phyloP scores from a whole-genome alignment of 2,113 vertebrate species.

The Podarcis cretensis region DNA sequence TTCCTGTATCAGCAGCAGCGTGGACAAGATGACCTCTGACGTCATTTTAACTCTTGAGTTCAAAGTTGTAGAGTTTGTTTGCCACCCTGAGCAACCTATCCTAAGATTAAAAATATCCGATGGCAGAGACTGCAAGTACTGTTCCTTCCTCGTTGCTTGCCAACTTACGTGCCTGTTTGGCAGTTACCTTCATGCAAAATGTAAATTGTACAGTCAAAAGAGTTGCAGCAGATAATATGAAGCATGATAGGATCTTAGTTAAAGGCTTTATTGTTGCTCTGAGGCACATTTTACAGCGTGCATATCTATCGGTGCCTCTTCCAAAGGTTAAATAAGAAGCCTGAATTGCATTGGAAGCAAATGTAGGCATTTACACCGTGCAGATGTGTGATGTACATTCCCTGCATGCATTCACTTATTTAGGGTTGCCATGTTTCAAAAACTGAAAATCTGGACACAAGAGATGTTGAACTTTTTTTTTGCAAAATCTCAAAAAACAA shows the following conservation, averaged over 20 bases:
- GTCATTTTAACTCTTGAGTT: not conserved
- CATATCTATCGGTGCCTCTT: not conserved
- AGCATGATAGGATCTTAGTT: not conserved
- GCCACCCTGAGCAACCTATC: not conserved
- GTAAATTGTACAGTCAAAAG: not conserved
- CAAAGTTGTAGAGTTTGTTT: not conserved
- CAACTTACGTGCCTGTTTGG: not conserved
- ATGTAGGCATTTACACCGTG: not conserved
- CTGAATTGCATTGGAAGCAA: not conserved
- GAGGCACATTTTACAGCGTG: not conserved
- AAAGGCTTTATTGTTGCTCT: not conserved
- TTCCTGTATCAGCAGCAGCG: no score
- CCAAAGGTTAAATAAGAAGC: not conserved
- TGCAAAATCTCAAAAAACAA: no score
- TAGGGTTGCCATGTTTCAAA: no score
- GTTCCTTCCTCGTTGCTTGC: not conserved
- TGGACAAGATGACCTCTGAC: no score
- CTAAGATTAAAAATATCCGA: not conserved
- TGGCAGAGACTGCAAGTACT: not conserved
- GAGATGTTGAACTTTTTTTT: no score
- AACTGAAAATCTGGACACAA: no score
- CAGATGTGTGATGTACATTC: not conserved
- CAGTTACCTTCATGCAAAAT: slow-evolving; percentile 1
- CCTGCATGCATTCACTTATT: no score
- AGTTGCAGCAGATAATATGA: not conserved